These are phyloP conservation scores for Caenorhabditis doughertyi DNA, from an alignment of 2,888 invertebrate genomes.

Conservation along the genomic window DNA sequence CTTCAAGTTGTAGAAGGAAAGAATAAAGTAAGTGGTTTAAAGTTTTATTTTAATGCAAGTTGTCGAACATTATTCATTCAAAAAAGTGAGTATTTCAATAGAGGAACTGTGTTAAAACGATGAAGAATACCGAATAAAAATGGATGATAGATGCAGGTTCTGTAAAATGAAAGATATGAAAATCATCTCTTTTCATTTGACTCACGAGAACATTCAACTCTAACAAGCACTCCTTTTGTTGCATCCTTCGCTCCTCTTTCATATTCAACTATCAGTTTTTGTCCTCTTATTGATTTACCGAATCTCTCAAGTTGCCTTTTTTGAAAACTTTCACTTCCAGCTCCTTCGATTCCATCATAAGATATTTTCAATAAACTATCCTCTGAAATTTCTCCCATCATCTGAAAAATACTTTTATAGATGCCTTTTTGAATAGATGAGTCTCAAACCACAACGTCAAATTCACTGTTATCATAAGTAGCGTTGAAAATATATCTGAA, in stretches of 20 bases:
- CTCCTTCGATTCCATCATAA: conserved; percentile 58
- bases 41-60: not conserved
- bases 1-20: conserved; percentile 68
- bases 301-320: conserved; percentile 15
- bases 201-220: conserved; percentile 58
- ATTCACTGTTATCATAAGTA: conserved; percentile 36
- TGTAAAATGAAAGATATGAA: conserved; percentile 13
- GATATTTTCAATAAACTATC: conserved; percentile 32
- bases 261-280: conserved; percentile 59
- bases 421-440: not conserved
- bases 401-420: conserved; percentile 15
- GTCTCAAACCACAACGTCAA: conserved; percentile 40
- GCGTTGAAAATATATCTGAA: conserved; percentile 49
- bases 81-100: not conserved
- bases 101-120: conserved; percentile 2
- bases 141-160: conserved; percentile 26
- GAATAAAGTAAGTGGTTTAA: conserved; percentile 57
- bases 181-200: not conserved
- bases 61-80: not conserved
- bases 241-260: conserved; percentile 43
- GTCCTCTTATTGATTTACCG: conserved; percentile 34
- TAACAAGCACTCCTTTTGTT: conserved; percentile 52
- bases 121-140: conserved; percentile 20
- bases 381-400: conserved; percentile 45
- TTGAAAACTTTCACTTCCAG: conserved; percentile 35